Evolutionary conservation across 2,113 vertebrate genomes (phyloP).

Genomic region (Pelecanus crispus): DNA sequence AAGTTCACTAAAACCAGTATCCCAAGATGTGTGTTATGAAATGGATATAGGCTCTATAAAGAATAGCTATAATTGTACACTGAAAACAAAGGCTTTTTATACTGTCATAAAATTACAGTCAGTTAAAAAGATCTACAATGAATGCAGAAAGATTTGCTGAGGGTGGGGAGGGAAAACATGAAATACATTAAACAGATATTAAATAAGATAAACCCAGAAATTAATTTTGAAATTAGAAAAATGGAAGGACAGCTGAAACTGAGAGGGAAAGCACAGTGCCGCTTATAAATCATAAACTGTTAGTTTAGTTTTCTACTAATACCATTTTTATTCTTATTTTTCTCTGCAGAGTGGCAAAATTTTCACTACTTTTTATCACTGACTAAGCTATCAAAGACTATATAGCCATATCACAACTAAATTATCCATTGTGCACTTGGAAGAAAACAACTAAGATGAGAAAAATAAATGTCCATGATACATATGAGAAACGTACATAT

Average conservation of each 20-base stretch:
- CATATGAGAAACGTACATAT: not conserved
- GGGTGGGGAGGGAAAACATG: not conserved
- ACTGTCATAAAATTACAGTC: constrained; percentile 14
- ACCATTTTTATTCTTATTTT: not conserved
- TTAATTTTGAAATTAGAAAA: constrained; percentile 10
- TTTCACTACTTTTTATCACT: not conserved
- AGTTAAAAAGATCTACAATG: not conserved
- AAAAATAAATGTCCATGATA: not conserved
- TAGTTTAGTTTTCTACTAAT: not conserved
- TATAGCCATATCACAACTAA: not conserved
- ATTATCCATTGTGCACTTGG: not conserved
- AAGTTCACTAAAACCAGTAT: constrained; percentile 14
- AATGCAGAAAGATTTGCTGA: not conserved
- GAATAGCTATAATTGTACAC: not conserved
- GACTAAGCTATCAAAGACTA: not conserved
- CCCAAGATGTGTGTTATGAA: constrained; percentile 42
- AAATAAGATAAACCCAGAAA: not conserved
- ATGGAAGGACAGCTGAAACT: not conserved
- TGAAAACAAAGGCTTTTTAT: not conserved
- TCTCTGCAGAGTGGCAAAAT: not conserved
- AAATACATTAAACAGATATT: not conserved
- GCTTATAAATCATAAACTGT: not conserved
- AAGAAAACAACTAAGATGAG: not conserved
- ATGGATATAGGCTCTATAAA: not conserved
- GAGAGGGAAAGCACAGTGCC: not conserved